A percentile compares a stretch with the other conserved stretches of the same genome.
phyloP scores from a whole-genome alignment of 2,797 vertebrate species.

The Dermochelys coriacea region DNA sequence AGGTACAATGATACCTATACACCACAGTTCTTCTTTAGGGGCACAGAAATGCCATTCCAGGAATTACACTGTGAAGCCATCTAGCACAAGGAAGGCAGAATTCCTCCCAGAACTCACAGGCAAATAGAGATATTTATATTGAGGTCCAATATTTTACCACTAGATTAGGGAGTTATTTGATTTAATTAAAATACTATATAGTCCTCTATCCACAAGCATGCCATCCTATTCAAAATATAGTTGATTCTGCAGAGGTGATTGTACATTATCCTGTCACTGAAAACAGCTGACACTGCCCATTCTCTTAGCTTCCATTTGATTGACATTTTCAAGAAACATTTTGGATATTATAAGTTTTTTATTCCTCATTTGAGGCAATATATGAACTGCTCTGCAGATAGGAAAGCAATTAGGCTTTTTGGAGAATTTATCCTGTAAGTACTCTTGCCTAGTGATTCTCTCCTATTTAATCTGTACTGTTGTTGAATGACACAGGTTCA shows the following conservation, averaged over 20 bases:
- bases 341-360: background rate
- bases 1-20: background rate
- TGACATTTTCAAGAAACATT: background rate
- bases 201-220: background rate
- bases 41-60: fast-evolving
- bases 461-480: background rate
- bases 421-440: background rate
- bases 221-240: background rate
- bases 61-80: background rate
- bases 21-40: background rate
- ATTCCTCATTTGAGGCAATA: background rate
- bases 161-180: background rate
- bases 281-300: background rate
- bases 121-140: background rate
- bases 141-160: fast-evolving
- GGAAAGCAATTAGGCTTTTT: background rate
- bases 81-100: fast-evolving
- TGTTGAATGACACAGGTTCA: background rate
- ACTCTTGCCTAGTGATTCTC: background rate
- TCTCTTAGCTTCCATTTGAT: background rate
- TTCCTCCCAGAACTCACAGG: background rate
- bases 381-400: background rate
- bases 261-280: background rate
- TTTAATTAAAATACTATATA: background rate
- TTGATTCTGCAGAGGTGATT: background rate